Evolutionary conservation across 1,140 invertebrate species (phyloP).

Genomic region (Drosophila arawakana): DNA sequence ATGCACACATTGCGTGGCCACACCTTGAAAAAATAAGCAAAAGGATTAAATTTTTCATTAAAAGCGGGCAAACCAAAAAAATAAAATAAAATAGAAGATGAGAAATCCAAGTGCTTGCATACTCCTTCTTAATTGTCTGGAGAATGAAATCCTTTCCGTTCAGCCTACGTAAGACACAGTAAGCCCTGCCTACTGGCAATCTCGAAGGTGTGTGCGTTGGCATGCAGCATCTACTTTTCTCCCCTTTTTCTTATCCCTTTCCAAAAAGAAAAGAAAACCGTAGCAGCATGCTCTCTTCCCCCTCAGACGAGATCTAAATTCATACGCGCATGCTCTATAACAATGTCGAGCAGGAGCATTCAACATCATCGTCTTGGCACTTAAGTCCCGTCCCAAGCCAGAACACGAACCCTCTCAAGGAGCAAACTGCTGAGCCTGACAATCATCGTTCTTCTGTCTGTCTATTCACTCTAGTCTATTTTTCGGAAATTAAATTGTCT

Average conservation of each 20-base stretch:
- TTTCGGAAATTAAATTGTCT: constrained; percentile 80
- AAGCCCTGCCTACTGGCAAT: constrained; percentile 14
- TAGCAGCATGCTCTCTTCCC: constrained; percentile 53
- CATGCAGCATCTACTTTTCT: constrained; percentile 38
- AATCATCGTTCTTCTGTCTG: constrained; percentile 48
- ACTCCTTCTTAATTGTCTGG: constrained; percentile 58
- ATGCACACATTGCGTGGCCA: constrained; percentile 65
- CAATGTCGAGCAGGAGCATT: constrained; percentile 17
- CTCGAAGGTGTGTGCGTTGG: constrained; percentile 58
- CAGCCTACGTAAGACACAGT: constrained; percentile 60
- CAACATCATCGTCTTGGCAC: constrained; percentile 36
- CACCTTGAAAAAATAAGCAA: constrained; percentile 83
- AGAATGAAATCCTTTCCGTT: constrained; percentile 60
- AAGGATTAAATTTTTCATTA: constrained; percentile 72
- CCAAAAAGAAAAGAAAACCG: constrained; percentile 27
- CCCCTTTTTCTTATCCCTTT: constrained; percentile 35
- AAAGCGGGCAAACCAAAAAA: constrained; percentile 4
- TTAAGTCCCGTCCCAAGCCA: constrained; percentile 24
- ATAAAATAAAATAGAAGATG: too few relatives aligned
- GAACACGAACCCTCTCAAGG: constrained; percentile 37
- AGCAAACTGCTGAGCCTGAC: constrained; percentile 26
- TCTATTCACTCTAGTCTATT: constrained; percentile 53
- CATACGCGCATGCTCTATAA: constrained; percentile 38
- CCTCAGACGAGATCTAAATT: constrained; percentile 11
- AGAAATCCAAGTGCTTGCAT: constrained; percentile 45